Percentiles rank a stretch among this genome's conserved stretches.
Evolutionary conservation across 2,797 vertebrate species (phyloP).

Genomic region (Gambusia yucatana): DNA sequence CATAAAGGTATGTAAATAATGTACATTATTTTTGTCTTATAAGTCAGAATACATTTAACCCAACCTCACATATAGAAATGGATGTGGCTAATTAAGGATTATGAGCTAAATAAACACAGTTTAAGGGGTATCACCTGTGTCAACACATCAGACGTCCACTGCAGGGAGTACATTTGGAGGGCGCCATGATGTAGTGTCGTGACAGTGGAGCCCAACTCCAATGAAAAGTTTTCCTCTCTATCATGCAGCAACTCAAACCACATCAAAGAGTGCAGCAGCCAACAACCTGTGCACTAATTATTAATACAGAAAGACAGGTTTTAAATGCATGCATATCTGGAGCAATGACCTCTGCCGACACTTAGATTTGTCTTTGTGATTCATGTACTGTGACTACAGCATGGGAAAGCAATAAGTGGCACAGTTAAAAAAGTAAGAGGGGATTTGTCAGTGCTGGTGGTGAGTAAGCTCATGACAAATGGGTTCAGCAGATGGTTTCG

Average conservation of each 20-base stretch:
- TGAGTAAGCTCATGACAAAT: conserved; percentile 62
- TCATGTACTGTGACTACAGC: conserved; percentile 56
- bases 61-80: not conserved
- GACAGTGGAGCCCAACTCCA: conserved; percentile 20
- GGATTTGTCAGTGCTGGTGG: conserved; percentile 63
- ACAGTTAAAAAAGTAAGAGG: conserved; percentile 71
- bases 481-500: conserved; percentile 66
- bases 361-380: conserved; percentile 70
- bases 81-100: not conserved
- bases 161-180: conserved; percentile 1
- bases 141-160: not conserved
- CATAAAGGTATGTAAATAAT: not conserved
- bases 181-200: not conserved
- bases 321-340: conserved; percentile 64
- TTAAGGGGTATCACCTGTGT: not conserved
- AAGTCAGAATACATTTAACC: not conserved
- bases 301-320: conserved; percentile 54
- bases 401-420: conserved; percentile 68
- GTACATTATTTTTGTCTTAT: not conserved
- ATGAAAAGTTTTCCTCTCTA: conserved; percentile 31
- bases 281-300: conserved; percentile 50
- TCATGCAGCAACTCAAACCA: conserved; percentile 25
- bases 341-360: conserved; percentile 66
- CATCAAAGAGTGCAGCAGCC: conserved; percentile 37
- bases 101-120: not conserved